phyloP scores from a whole-genome alignment of 2,888 invertebrate genomes.

The Drosophila subsilvestris region DNA sequence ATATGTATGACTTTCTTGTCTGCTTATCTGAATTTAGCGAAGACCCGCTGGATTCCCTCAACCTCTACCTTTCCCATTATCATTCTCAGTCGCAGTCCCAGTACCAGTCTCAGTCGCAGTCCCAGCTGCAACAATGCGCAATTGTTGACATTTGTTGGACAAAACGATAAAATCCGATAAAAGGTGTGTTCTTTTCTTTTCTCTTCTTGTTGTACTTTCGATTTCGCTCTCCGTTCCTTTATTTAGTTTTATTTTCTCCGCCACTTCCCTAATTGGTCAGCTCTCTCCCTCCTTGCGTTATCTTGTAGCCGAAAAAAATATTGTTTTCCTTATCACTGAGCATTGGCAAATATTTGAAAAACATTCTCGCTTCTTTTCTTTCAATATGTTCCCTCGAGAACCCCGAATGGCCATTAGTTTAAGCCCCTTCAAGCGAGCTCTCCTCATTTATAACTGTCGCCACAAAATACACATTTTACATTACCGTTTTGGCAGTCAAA shows the following conservation, averaged over 20 bases:
- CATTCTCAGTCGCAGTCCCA: conserved; percentile 45
- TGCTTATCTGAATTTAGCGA: conserved; percentile 65
- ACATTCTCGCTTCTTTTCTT: conserved; percentile 38
- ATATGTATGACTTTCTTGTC: conserved; percentile 1
- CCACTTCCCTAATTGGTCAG: conserved; percentile 65
- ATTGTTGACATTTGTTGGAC: conserved; percentile 77
- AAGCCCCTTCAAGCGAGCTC: conserved; percentile 54
- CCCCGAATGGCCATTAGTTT: conserved; percentile 70
- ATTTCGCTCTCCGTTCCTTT: conserved; percentile 51
- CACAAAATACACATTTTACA: conserved; percentile 44
- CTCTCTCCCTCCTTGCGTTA: conserved; percentile 42
- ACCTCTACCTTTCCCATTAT: conserved; percentile 11
- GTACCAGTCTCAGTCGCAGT: conserved; percentile 28
- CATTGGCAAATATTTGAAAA: conserved; percentile 74
- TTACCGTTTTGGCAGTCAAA: conserved; percentile 63
- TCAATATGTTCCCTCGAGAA: conserved; percentile 31
- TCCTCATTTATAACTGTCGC: conserved; percentile 70
- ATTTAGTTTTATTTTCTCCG: conserved; percentile 54
- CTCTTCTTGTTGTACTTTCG: conserved; percentile 58
- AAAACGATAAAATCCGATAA: conserved; percentile 67
- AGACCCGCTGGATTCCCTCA: conserved; percentile 24
- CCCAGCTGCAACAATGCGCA: conserved; percentile 75
- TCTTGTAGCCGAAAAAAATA: conserved; percentile 42
- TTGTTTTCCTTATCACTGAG: conserved; percentile 58
- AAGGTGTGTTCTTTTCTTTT: conserved; percentile 41